Evolutionary conservation across 2,888 invertebrate species (phyloP).

Genomic region (Leptarthrus brevirostris): DNA sequence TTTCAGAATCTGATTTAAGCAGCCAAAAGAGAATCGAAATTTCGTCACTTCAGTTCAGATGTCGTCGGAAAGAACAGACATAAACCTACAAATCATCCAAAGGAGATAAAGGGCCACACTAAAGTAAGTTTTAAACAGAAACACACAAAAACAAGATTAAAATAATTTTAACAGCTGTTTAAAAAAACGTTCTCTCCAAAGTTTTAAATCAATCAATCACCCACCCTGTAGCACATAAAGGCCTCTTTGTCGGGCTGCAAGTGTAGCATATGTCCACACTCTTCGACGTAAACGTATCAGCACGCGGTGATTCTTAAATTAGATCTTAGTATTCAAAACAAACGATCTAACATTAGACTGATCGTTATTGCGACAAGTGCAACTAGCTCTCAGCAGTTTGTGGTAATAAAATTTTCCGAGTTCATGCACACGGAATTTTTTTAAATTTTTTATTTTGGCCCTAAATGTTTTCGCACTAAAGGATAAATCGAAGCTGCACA

Average conservation of each 20-base stretch:
- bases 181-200: too few species aligned
- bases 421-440: constrained; percentile 8
- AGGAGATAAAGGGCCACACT: constrained; percentile 2
- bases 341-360: neutral
- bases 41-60: constrained; percentile 39
- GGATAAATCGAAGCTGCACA: constrained; percentile 1
- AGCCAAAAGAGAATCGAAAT: constrained; percentile 12
- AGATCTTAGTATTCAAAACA: constrained; percentile 11
- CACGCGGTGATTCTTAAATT: neutral
- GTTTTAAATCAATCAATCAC: constrained; percentile 36
- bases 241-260: constrained; percentile 4
- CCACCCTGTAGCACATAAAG: neutral
- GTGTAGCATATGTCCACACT: neutral
- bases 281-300: constrained; percentile 11
- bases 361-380: constrained; percentile 14
- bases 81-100: neutral
- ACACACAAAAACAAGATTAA: neutral
- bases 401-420: constrained; percentile 32
- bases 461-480: neutral
- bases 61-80: constrained; percentile 7
- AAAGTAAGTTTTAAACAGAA: constrained; percentile 18
- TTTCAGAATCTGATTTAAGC: constrained; percentile 29
- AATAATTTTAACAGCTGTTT: too few species aligned
- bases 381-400: neutral
- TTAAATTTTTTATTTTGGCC: too few species aligned